phyloP scores from a whole-genome alignment of 1,140 invertebrate genomes.

The Drosophila tani region DNA sequence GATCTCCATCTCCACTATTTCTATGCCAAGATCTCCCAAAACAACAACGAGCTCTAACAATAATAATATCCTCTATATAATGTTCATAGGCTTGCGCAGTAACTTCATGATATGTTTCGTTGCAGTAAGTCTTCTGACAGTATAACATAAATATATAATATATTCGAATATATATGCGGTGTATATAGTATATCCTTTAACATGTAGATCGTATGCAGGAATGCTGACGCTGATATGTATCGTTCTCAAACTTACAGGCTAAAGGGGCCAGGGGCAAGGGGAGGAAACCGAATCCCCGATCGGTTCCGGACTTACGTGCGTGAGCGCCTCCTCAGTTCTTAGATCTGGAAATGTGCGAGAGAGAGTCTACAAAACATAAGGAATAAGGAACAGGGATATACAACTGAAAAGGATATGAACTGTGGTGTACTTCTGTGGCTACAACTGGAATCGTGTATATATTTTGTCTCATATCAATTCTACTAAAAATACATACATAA shows the following conservation, averaged over 20 bases:
- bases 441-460: conserved; percentile 75
- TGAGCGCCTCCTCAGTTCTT: neutral
- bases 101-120: conserved; percentile 84
- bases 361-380: conserved; percentile 27
- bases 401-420: conserved; percentile 33
- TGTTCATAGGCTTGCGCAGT: conserved; percentile 64
- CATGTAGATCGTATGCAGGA: conserved; percentile 64
- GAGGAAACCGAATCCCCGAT: conserved; percentile 28
- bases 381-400: neutral
- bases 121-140: conserved; percentile 78
- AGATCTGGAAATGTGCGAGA: conserved; percentile 21
- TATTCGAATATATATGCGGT: conserved; percentile 32
- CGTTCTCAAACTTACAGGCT: conserved; percentile 69
- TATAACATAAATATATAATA: conserved; percentile 47
- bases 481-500: conserved; percentile 81
- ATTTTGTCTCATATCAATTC: conserved; percentile 77
- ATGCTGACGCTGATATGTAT: conserved; percentile 76
- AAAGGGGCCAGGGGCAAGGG: conserved; percentile 8
- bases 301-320: conserved; percentile 53
- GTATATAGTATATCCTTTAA: conserved; percentile 48
- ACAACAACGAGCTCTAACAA: conserved; percentile 54
- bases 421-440: conserved; percentile 59
- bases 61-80: conserved; percentile 44
- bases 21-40: conserved; percentile 16
- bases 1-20: conserved; percentile 1